Base-by-base conservation (phyloP, 2,888 invertebrate species). In the Pristionchus exspectatus region DNA sequence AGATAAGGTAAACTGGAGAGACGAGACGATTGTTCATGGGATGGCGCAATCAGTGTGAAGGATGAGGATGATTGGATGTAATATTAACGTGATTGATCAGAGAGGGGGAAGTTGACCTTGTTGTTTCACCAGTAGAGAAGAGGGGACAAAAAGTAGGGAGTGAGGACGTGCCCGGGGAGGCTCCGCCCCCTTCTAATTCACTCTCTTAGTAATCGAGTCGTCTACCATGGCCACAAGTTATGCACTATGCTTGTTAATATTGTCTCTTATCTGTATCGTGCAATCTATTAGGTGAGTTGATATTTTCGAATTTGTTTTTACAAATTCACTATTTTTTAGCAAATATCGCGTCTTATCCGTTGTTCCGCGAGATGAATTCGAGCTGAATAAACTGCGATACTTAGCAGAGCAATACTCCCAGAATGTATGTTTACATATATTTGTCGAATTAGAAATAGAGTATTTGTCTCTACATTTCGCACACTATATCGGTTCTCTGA, bases 301-400 rank as follows among this genome's bases (percentile, higher is more conserved):
- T 21, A 0, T 30, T 56, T 72, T 33, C 72, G 27, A 30, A 2
- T n/a, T 27, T 83, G 4, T 83, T 21, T 84, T n/a, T 24, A 33
- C 30, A 10, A n/a, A 16, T 16, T 30, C 18, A 30, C 3, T 2
- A 18, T 56, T 44, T 84, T 56, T 3, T 30, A 84, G 84, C 56
- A 84, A 84, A 59, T 84, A 84, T 84, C 84, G 84, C 12, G 84
- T 84, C 9, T 56, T 84, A 30, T 84, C 84, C 18, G 54, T 84
- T 56, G 59, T 84, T 56, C 84, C 84, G 24, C 54, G 59, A 27
- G 84, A 84, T 84, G 84, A 54, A 16, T 84, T 84, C n/a, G n/a
- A 84, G 16, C 21, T 84, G 9, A 24, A 84, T 14, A 84, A 84
- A 30, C 44, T 84, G 2, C 54, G 84, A 56, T 21, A 18, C 1